Base-by-base conservation (phyloP, 2,888 invertebrate species). In the Tenthredo distinguenda region DNA sequence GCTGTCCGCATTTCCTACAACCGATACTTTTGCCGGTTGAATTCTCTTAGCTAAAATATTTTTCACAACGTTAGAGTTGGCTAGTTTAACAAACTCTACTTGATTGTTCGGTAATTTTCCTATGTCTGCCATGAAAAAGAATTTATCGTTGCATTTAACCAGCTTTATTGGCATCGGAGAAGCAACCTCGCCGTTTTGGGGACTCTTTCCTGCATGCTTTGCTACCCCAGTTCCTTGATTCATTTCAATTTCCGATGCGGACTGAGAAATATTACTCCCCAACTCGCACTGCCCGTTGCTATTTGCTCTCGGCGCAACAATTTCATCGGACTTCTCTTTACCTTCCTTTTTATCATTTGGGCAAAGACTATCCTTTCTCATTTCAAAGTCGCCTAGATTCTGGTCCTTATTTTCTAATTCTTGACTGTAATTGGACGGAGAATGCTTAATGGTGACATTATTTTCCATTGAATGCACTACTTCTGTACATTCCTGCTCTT, bases 61-160 rank as follows among this genome's bases (percentile, higher is more conserved):
- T 34, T 86, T 86, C 18, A 87, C 82, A 10, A 87, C 18, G 43
- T 84, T 77, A 5, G 83, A 84, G 15, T 58, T 58, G 10, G 74
- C 34, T 21, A 55, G n/a, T 26, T 74, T 76, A 15, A 37, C 58
- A 10, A 74, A 62, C 9, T 83, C 83, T 10, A 83, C 71, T 47
- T 65, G 34, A 50, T 68, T 68, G 31, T 31, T 83, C 4, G 43
- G 5, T 10, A 81, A 26, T n/a, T 85, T 86, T 12, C 55, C 86
- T 7, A 85, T 47, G 37, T 81, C 65, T 15, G 86, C 76, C 31
- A 86, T 71, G 37, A 85, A 85, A n/a, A 87, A 86, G 5, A 86
- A 76, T 40, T 85, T 86, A 15, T 87, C 86, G 26, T 84, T 86
- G 47, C 86, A 81, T 74, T 85, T 86, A 3, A 85, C 85, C 4